These are phyloP conservation scores for Cardiocondyla obscurior DNA, from an alignment of 1,140 invertebrate genomes.

Conservation along the genomic window DNA sequence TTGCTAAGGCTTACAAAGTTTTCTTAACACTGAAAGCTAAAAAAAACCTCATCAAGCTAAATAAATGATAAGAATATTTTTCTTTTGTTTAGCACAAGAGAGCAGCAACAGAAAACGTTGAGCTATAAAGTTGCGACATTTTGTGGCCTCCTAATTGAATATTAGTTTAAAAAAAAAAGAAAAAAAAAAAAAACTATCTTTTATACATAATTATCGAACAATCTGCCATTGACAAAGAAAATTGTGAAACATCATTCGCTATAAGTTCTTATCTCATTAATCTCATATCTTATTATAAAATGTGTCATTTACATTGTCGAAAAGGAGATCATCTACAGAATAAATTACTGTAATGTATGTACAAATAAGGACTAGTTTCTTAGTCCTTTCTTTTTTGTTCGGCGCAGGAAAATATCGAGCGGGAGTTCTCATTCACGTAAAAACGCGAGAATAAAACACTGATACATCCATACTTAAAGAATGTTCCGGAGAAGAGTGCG, in stretches of 20 bases:
- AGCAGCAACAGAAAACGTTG: background rate
- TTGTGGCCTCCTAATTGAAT: background rate
- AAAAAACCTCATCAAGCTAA: background rate
- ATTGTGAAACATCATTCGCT: constrained; percentile 2
- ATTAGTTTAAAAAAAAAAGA: constrained; percentile 8
- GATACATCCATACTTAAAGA: constrained; percentile 1
- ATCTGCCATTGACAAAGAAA: constrained; percentile 1
- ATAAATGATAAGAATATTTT: constrained; percentile 6
- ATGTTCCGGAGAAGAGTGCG: background rate
- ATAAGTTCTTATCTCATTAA: constrained; percentile 16
- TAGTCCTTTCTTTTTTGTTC: constrained; percentile 39
- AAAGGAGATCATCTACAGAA: constrained; percentile 50
- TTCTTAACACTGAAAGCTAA: background rate
- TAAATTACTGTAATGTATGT: constrained; percentile 63
- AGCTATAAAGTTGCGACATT: background rate
- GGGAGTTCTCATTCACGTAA: background rate
- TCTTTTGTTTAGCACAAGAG: background rate
- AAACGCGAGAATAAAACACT: background rate
- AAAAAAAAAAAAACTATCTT: constrained; percentile 11
- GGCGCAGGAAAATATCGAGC: constrained; percentile 56
- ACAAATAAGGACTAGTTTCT: constrained; percentile 49
- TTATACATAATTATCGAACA: background rate
- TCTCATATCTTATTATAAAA: constrained; percentile 23
- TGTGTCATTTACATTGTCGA: constrained; percentile 26
- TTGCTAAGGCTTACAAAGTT: constrained; percentile 1